Evolutionary conservation across 1,140 invertebrate species (phyloP).

Genomic region (Drosophila subpulchrella): DNA sequence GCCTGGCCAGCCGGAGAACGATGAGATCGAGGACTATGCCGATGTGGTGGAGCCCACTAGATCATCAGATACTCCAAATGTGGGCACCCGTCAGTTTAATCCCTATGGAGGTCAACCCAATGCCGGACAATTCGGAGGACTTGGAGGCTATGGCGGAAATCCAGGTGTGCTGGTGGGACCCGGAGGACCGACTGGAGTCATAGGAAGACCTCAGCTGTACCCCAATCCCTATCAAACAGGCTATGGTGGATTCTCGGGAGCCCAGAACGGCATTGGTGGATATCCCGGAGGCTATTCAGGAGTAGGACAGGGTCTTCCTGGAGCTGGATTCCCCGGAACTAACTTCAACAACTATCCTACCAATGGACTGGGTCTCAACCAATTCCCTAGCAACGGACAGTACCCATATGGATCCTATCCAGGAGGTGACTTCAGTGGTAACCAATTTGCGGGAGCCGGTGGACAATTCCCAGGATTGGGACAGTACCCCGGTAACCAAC

Average conservation of each 20-base stretch:
- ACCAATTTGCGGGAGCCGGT: conserved; percentile 44
- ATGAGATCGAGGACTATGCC: conserved; percentile 78
- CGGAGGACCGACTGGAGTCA: conserved; percentile 86
- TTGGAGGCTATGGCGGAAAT: conserved; percentile 55
- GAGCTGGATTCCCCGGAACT: conserved; percentile 34
- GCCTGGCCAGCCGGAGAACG: conserved; percentile 71
- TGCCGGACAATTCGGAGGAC: conserved; percentile 58
- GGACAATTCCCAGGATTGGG: conserved; percentile 58
- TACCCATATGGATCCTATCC: conserved; percentile 60
- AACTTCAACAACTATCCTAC: conserved; percentile 24
- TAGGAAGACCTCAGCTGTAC: conserved; percentile 78
- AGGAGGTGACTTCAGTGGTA: conserved; percentile 48
- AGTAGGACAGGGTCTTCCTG: conserved; percentile 23
- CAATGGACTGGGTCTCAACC: conserved; percentile 50
- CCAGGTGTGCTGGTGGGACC: conserved; percentile 86
- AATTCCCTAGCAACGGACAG: conserved; percentile 60
- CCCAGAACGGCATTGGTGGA: conserved; percentile 51
- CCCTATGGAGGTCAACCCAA: conserved; percentile 56
- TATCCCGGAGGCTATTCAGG: conserved; percentile 53
- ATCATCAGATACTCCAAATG: conserved; percentile 37
- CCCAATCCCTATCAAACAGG: conserved; percentile 57
- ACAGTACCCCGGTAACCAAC: conserved; percentile 47
- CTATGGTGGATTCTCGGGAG: conserved; percentile 50
- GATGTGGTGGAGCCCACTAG: conserved; percentile 55
- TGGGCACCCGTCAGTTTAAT: conserved; percentile 71